Conservation (phyloP, 2,888 invertebrate species). For the Dastarcus helophoroides region DNA sequence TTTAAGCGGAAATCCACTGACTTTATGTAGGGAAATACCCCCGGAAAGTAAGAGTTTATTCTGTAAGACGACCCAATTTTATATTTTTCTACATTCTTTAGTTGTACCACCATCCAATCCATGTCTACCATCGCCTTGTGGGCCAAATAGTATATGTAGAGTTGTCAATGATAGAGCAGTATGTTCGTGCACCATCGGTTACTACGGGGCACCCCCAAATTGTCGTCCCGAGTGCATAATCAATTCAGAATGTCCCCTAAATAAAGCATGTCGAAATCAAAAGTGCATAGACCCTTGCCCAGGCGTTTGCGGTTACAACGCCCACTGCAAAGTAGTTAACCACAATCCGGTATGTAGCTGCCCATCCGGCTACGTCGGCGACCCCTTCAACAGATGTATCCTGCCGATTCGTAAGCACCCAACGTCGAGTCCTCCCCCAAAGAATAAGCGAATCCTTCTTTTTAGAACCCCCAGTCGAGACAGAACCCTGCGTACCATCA, state of each 20-base stretch:
- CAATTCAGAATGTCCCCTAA: conserved; percentile 64
- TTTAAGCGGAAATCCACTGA: conserved; percentile 59
- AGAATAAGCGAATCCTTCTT: conserved; percentile 2
- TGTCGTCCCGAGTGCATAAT: conserved; percentile 70
- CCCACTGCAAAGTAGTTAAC: conserved; percentile 65
- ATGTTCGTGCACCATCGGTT: conserved; percentile 63
- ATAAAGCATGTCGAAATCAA: conserved; percentile 65
- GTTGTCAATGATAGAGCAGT: conserved; percentile 59
- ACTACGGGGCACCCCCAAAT: conserved; percentile 62
- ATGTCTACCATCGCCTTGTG: conserved; percentile 68
- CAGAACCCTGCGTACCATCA: conserved; percentile 53
- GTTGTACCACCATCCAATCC: conserved; percentile 45
- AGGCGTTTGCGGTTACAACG: conserved; percentile 65
- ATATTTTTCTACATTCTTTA: not conserved
- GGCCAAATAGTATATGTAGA: conserved; percentile 65
- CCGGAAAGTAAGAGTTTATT: conserved; percentile 25
- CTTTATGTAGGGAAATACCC: conserved; percentile 42
- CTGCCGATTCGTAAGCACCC: conserved; percentile 49
- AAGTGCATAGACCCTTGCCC: conserved; percentile 69
- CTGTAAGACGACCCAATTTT: conserved; percentile 8
- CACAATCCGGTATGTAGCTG: conserved; percentile 75
- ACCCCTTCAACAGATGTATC: conserved; percentile 64
- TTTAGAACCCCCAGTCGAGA: conserved; percentile 8
- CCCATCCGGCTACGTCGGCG: conserved; percentile 54
- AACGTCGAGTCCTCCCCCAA: not conserved